Evolutionary conservation across 2,888 invertebrate species (phyloP), one percentile per base, ranked within the genome.

Genomic region (Sesamia inferens): DNA sequence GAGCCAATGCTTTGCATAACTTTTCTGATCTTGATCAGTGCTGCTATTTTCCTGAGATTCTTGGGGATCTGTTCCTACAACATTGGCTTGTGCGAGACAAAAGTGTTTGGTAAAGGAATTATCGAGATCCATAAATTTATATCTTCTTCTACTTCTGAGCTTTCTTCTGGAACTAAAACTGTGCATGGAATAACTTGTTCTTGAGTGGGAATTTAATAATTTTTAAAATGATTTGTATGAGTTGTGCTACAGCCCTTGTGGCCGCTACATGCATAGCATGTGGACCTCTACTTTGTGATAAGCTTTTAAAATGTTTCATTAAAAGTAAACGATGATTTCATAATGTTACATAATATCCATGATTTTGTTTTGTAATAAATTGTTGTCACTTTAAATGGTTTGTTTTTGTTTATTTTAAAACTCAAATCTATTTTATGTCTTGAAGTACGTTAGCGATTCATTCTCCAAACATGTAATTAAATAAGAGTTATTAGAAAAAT

Each of bases 221-320:
- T 44, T 55, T 64, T 39, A 86, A 71, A 68, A 92, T 93, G 93
- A 91, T 92, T 88, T 91, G 91, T 78, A 90, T 92, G 88, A 89
- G 89, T 65, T 74, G 84, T 74, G 78, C 81, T 1, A 91, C 92
- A 4, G 92, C 92, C 3, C 0, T 90, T 0, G 61, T 88, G 19
- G 91, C 91, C 16, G 89, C 85, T 0, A 82, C 83, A 0, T 86
- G 87, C 65, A 88, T 92, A 48, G 87, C 88, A 1, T 89, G 90
- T 75, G 90, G 91, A 8, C 92, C 92, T 1, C 24, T 92, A 13
- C 0, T 89, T 11, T 92, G 90, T 85, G 90, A 91, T 22, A 90
- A 88, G 78, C 39, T 89, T 22, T 64, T 92, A 54, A 85, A 51
- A 72, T 92, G 92, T 84, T 81, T 90, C n/a, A 62, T 82, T 24